Conservation (phyloP, 1,140 invertebrate genomes). For the Drosophila parvula region DNA sequence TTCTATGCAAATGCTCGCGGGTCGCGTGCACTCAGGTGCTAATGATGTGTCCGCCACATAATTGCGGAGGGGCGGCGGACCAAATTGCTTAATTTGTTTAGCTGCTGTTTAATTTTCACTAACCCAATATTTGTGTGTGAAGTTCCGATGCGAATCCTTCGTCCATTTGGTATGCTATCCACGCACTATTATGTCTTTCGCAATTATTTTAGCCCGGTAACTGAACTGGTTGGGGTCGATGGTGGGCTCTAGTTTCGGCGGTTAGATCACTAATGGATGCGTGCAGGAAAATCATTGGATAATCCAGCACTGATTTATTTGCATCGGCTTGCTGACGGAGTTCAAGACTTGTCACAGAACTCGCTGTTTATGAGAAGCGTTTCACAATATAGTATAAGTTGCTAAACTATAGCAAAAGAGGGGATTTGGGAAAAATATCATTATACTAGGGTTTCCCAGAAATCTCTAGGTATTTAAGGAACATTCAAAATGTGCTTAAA, state of each 20-base stretch:
- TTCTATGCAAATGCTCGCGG: slow-evolving; percentile 56
- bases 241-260: not conserved
- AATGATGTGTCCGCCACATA: slow-evolving; percentile 50
- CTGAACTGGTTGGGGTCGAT: not conserved
- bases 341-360: not conserved
- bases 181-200: slow-evolving; percentile 18
- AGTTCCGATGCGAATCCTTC: not conserved
- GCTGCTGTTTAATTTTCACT: slow-evolving; percentile 43
- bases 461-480: too few species aligned
- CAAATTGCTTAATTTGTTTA: slow-evolving; percentile 61
- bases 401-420: too few species aligned
- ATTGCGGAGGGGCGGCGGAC: slow-evolving; percentile 25
- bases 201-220: slow-evolving; percentile 28
- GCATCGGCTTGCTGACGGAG: slow-evolving; percentile 3
- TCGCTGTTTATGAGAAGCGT: too few species aligned
- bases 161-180: slow-evolving; percentile 2
- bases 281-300: slow-evolving; percentile 11
- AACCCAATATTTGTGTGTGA: slow-evolving; percentile 1
- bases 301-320: slow-evolving; percentile 8
- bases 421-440: too few species aligned
- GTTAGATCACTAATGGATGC: slow-evolving; percentile 8
- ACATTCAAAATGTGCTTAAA: too few species aligned
- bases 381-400: too few species aligned
- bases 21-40: slow-evolving; percentile 59
- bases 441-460: too few species aligned